Conservation (phyloP, 2,113 vertebrate genomes). For the Procavia capensis region DNA sequence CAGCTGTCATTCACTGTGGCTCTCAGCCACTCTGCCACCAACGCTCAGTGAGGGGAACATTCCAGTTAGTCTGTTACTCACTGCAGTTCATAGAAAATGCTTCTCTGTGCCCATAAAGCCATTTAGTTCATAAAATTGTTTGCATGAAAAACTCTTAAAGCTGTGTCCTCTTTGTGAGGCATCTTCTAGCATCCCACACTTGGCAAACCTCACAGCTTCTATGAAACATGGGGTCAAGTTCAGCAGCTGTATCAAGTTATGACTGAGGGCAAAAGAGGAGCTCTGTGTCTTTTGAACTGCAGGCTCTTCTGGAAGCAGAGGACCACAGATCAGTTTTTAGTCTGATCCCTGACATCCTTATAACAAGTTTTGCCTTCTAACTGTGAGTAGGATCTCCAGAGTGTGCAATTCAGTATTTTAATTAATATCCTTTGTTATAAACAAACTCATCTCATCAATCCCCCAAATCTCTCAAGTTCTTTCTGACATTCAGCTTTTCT, state of each 20-base stretch:
- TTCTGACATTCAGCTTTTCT: rapidly evolving
- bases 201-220: neutral
- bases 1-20: too few species aligned
- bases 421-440: neutral
- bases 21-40: too few species aligned
- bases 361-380: neutral
- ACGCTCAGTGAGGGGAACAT: neutral
- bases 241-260: neutral
- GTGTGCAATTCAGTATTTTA: neutral
- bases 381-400: neutral
- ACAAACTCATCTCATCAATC: neutral
- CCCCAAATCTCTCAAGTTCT: rapidly evolving
- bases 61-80: neutral
- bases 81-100: neutral
- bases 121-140: neutral
- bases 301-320: neutral
- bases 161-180: neutral
- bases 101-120: neutral
- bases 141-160: neutral
- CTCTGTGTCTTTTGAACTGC: neutral
- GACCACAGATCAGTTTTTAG: neutral
- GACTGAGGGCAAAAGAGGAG: neutral
- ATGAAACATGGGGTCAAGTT: neutral
- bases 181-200: rapidly evolving
- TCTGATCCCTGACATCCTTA: neutral